A percentile compares a stretch with the other conserved stretches of the same genome.
Evolutionary conservation across 2,113 vertebrate genomes (phyloP).

Genomic region (Seriola rivoliana): DNA sequence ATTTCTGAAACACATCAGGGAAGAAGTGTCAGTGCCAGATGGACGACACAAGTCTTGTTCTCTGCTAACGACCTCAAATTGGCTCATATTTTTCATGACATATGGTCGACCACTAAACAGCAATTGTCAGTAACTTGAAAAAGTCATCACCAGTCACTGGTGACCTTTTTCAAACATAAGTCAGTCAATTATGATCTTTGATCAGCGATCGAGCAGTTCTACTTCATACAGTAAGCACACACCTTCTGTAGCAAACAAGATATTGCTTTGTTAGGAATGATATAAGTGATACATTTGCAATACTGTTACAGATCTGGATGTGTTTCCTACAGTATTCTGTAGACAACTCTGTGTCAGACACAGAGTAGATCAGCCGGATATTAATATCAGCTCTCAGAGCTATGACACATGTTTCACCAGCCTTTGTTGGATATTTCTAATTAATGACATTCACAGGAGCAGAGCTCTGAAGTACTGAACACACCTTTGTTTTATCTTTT

Average conservation of each 20-base stretch:
- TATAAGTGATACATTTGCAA: background rate
- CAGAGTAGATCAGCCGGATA: background rate
- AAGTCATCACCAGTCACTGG: conserved; percentile 6
- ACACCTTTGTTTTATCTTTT: background rate
- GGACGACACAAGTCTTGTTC: conserved; percentile 36
- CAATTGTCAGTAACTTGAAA: conserved; percentile 21
- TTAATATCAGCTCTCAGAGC: conserved; percentile 2
- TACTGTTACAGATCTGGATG: background rate
- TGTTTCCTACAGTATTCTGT: background rate
- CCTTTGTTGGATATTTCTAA: conserved; percentile 13
- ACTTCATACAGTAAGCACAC: background rate
- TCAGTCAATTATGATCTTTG: conserved; percentile 27
- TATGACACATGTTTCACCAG: background rate
- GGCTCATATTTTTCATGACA: conserved; percentile 38
- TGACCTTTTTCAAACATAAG: conserved; percentile 20
- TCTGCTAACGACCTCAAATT: conserved; percentile 25
- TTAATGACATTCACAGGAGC: conserved; percentile 5
- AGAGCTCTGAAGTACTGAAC: background rate
- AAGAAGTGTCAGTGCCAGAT: conserved; percentile 49
- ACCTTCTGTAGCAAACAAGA: background rate
- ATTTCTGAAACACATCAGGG: conserved; percentile 32
- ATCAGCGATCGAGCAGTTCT: background rate
- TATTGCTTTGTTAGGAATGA: conserved; percentile 13
- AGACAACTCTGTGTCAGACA: background rate
- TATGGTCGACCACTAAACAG: conserved; percentile 36